Evolutionary conservation across 2,888 invertebrate species (phyloP), one percentile per base, ranked within the genome.

Genomic region (Trachelus iudaicus): DNA sequence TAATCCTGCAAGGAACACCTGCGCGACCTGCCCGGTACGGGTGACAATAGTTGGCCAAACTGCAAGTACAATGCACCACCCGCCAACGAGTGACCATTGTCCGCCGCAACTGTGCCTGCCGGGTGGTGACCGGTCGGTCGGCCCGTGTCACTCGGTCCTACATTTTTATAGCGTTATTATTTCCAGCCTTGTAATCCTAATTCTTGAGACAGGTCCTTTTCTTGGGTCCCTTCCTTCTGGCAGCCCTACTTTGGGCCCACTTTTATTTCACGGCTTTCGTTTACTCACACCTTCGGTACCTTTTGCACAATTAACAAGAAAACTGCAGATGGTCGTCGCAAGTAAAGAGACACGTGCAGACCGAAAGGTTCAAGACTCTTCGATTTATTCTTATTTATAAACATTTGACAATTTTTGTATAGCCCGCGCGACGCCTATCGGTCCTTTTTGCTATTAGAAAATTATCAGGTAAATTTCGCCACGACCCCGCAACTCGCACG

Each of bases 41-140:
- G 56, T 2, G 23, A 56, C 56, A 56, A 56, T 82, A 80, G 80
- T 77, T 79, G 79, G 82, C 81, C 80, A 84, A 88, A 86, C 85
- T 87, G 84, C 81, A 85, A 83, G 86, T 82, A 87, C 87, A 88
- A 88, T 88, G 81, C 82, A 83, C 83, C 88, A 88, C 88, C 88
- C 87, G 87, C 85, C 86, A 88, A 84, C 83, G 83, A 80, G 81
- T 88, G 87, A 86, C 88, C 87, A 88, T 88, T 88, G 88, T 88
- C 86, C 85, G 82, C 82, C 81, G 0, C 15, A 69, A 69, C 30
- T 69, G 11, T 69, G 69, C 78, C 78, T 77, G 81, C 76, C 76
- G 69, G 77, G 79, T 73, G 77, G 79, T 73, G 75, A 79, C 69
- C 80, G 80, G 81, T 80, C 73, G n/a, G 76, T 80, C 80, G 79